Conservation (phyloP, 2,888 invertebrate genomes). For the Yponomeuta cagnagella region DNA sequence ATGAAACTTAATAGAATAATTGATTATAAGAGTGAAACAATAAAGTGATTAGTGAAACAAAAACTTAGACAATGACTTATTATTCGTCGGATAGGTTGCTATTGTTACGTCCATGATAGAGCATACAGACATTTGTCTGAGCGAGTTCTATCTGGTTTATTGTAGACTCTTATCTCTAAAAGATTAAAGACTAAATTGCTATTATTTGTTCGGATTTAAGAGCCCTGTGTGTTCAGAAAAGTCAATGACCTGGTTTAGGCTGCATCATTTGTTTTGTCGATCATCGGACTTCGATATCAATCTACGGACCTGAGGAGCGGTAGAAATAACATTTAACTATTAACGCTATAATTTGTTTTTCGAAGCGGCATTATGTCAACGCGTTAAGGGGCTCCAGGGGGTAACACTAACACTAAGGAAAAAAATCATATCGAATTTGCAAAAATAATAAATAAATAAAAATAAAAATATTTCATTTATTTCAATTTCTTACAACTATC, state of each 20-base stretch:
- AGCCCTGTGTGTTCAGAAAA: conserved; percentile 11
- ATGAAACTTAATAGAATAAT: conserved; percentile 71
- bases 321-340: too few species aligned
- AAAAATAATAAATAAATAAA: too few species aligned
- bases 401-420: too few species aligned
- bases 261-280: conserved; percentile 70
- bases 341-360: too few species aligned
- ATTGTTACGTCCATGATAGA: conserved; percentile 45
- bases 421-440: too few species aligned
- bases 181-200: neutral
- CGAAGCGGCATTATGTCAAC: too few species aligned
- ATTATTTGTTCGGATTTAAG: neutral
- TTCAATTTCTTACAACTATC: too few species aligned
- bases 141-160: conserved; percentile 10
- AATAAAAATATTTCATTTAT: too few species aligned
- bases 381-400: too few species aligned
- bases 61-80: conserved; percentile 74
- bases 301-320: conserved; percentile 43
- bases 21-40: conserved; percentile 72
- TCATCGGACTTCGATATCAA: conserved; percentile 60
- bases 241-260: conserved; percentile 27
- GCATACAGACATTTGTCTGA: conserved; percentile 16
- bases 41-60: conserved; percentile 74
- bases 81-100: conserved; percentile 63
- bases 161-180: neutral